Evolutionary conservation across 1,140 invertebrate species (phyloP), one percentile per base, ranked within the genome.

Genomic region (Cepaea nemoralis): DNA sequence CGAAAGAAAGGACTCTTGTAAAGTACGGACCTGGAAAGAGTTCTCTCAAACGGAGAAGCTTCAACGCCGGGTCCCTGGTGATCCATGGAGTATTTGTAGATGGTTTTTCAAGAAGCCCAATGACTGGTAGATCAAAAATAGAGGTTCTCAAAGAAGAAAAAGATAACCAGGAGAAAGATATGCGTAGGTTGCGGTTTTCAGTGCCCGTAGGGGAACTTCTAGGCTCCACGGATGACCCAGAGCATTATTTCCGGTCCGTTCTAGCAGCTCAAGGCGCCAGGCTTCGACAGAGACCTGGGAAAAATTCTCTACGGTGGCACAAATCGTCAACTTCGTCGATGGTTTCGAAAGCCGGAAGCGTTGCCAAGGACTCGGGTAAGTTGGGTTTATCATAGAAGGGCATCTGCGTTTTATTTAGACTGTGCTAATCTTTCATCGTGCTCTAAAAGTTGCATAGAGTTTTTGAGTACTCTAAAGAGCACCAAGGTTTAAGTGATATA

Each of bases 51-150:
- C 70, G 86, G n/a, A 82, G 85, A 66, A 83, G 81, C 1, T 87
- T 86, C 55, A 77, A 84, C 27, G 77, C 80, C 14, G 89, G 89
- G 12, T 84, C 89, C 24, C 80, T 91, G 45, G 87, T 91, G 0
- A 87, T 87, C n/a, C 85, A 88, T 59, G 90, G 89, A 14, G 84
- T 89, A 8, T 84, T 85, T 14, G 87, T 91, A 5, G 88, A 90
- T 71, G 89, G 90, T 0, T 90, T 87, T 48, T 87, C 88, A 14
- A 67, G 67, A 22, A 89, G 89, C 83, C 87, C 86, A 66, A 89
- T 91, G 88, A 89, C 86, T 0, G 88, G 88, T 33, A 89, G 87
- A 80, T 78, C 88, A 27, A 87, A 87, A 77, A 73, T 75, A n/a
- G 76, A 79, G n/a, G 69, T 80, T n/a, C 73, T 75, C 27, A 67